Base-by-base conservation (phyloP, 2,888 invertebrate genomes). In the Podotricha telesiphe region DNA sequence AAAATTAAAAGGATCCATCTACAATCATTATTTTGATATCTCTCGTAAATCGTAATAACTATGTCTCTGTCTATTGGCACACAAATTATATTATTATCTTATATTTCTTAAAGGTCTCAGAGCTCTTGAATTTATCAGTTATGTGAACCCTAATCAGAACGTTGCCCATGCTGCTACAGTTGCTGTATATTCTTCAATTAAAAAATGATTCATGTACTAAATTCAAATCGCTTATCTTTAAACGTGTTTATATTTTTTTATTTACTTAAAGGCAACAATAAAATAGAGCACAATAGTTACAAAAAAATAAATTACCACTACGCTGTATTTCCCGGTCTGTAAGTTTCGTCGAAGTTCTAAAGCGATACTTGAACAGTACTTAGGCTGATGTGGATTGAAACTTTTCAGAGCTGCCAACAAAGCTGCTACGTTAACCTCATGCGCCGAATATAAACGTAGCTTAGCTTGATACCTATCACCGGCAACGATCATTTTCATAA, bases 391-490 rank as follows among this genome's bases (percentile, higher is more conserved):
- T 0, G 93, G 88, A 65, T 90, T 80, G 77, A 91, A 95, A 2
- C 94, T 91, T 17, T 88, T 86, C 0, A 94, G 86, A 2, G 94
- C 94, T 0, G 91, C 86, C 77, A 95, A 87, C 17, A 95, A 70
- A 0, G 93, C 92, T 0, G 94, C 94, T 2, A 95, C 91, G 45
- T 95, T 95, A 58, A 94, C 94, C 80, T 96, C 95, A 80, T 96
- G 95, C 0, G 92, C 94, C 0, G 94, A 94, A 76, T 93, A 94
- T 67, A 95, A 76, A 42, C 88, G 85, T 20, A 95, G 72, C 75
- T 93, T 94, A 0, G 87, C 84, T 37, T 81, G 84, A 4, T 85
- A 79, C 0, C 71, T 72, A 50, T 90, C 78, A 10, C 94, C 92
- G 10, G 84, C 82, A 20, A 93, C 87, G n/a, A 93, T 79, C 1